Evolutionary conservation across 2,888 invertebrate species (phyloP).

Genomic region (Aleiodes alternator): DNA sequence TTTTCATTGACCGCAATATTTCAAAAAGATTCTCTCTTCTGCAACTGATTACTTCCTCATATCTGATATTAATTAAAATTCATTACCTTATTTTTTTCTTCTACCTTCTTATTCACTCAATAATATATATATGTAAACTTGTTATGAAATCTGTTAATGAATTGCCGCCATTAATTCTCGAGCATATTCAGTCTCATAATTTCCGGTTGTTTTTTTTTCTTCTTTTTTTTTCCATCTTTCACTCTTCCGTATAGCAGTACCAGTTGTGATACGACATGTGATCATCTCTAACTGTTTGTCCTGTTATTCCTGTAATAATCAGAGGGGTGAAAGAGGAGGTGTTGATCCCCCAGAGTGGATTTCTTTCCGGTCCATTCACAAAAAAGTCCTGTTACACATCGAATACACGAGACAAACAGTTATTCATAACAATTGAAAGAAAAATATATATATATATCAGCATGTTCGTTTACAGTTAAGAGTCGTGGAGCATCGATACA

Average conservation of each 20-base stretch:
- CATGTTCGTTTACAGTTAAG: constrained; percentile 1
- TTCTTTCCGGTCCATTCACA: constrained; percentile 27
- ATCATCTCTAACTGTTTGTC: neutral
- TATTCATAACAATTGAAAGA: constrained; percentile 3
- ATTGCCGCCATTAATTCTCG: neutral
- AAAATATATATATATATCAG: neutral
- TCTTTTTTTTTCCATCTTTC: neutral
- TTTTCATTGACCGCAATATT: constrained; percentile 1
- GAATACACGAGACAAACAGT: neutral
- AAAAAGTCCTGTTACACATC: constrained; percentile 25
- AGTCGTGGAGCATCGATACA: neutral
- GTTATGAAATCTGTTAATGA: too few species aligned
- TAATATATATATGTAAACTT: neutral
- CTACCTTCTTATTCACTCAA: neutral
- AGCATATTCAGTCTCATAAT: neutral
- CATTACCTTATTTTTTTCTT: neutral
- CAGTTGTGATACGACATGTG: constrained; percentile 13
- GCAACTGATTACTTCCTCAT: neutral
- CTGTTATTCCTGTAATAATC: neutral
- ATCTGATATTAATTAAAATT: constrained; percentile 13
- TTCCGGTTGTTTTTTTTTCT: constrained; percentile 7
- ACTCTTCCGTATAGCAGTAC: neutral
- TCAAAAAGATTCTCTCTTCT: neutral
- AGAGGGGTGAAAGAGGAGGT: too few species aligned
- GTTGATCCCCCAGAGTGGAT: constrained; percentile 14